These are phyloP conservation scores for Frieseomelitta varia DNA, from an alignment of 1,140 invertebrate genomes.

Conservation along the genomic window DNA sequence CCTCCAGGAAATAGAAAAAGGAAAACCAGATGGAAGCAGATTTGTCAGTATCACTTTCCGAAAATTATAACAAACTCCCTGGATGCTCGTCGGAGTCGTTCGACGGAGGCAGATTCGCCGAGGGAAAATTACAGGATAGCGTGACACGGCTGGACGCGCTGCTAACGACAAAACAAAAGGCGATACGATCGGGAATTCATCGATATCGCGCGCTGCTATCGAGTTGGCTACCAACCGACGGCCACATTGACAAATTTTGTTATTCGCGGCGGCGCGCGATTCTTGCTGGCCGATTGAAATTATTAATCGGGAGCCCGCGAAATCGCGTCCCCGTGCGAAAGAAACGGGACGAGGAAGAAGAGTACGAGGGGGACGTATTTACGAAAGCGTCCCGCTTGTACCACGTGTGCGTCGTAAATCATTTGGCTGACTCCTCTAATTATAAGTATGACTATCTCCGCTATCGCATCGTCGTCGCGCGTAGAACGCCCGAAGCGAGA, in stretches of 20 bases:
- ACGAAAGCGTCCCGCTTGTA: slow-evolving; percentile 68
- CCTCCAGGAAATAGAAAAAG: too few species aligned
- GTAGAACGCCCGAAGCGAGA: slow-evolving; percentile 68
- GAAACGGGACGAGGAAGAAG: neutral
- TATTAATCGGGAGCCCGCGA: slow-evolving; percentile 60
- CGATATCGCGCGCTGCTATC: neutral
- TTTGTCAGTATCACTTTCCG: neutral
- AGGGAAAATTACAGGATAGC: slow-evolving; percentile 2
- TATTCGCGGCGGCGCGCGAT: slow-evolving; percentile 22
- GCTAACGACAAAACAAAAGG: slow-evolving; percentile 28
- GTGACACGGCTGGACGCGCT: neutral
- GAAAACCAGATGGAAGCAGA: neutral
- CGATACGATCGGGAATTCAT: slow-evolving; percentile 25
- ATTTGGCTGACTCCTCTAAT: slow-evolving; percentile 78
- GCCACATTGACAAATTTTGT: slow-evolving; percentile 31
- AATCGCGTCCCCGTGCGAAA: slow-evolving; percentile 44
- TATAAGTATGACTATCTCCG: slow-evolving; percentile 78
- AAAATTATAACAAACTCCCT: neutral
- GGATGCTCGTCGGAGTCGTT: neutral
- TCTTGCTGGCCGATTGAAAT: slow-evolving; percentile 6
- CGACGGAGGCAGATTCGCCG: neutral
- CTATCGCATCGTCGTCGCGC: slow-evolving; percentile 73
- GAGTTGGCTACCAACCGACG: slow-evolving; percentile 7
- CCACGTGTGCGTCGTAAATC: slow-evolving; percentile 77
- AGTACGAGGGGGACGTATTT: slow-evolving; percentile 50